These are phyloP conservation scores for Lucifuga dentata DNA, from an alignment of 2,113 vertebrate species.

Conservation along the genomic window DNA sequence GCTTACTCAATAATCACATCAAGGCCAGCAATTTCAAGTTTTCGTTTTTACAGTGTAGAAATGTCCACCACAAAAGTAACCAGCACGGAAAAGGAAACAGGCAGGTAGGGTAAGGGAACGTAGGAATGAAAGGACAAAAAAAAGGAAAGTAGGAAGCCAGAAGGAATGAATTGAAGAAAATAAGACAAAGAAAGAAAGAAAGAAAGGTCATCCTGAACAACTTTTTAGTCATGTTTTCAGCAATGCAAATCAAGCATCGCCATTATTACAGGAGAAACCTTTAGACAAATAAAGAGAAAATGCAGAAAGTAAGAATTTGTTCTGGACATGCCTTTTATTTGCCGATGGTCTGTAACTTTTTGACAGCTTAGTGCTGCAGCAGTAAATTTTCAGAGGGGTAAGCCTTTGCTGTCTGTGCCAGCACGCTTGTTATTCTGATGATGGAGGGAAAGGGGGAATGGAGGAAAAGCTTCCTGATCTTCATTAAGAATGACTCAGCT, in stretches of 20 bases:
- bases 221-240: constrained; percentile 16
- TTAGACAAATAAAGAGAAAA: constrained; percentile 58
- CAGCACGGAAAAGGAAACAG: too few relatives aligned
- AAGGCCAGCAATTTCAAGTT: too few relatives aligned
- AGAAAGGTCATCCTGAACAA: too few relatives aligned
- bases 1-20: too few relatives aligned
- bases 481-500: constrained; percentile 82
- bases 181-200: too few relatives aligned
- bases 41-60: too few relatives aligned
- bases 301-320: constrained; percentile 46
- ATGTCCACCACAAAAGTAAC: too few relatives aligned
- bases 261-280: constrained; percentile 13
- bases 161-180: too few relatives aligned
- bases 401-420: constrained; percentile 69
- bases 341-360: constrained; percentile 64
- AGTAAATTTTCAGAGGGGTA: constrained; percentile 66
- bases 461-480: constrained; percentile 78
- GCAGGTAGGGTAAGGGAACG: too few relatives aligned
- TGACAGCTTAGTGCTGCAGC: constrained; percentile 71
- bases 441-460: constrained; percentile 61
- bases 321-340: constrained; percentile 64
- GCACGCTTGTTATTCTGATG: constrained; percentile 76
- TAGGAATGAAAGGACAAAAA: too few relatives aligned
- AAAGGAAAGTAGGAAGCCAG: too few relatives aligned
- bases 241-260: constrained; percentile 37